Conservation (phyloP, 2,888 invertebrate genomes). For the Monoplex corrugatus region DNA sequence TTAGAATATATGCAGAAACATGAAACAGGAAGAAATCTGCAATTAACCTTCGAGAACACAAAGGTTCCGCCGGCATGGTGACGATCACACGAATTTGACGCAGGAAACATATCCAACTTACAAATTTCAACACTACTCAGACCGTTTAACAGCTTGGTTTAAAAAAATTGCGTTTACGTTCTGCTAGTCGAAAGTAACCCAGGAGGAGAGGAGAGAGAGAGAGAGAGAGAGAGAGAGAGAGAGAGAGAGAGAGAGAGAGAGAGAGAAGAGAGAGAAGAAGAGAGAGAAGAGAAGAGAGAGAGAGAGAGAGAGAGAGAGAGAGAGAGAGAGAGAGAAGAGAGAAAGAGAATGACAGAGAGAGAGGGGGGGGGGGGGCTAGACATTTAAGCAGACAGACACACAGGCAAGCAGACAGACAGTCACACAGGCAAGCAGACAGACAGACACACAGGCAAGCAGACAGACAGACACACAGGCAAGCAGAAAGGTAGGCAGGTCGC, state of each 20-base stretch:
- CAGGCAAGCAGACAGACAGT: not conserved
- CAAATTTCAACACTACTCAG: no score
- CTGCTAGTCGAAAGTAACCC: no score
- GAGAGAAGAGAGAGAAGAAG: not conserved
- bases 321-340: not conserved
- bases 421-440: not conserved
- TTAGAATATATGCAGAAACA: no score
- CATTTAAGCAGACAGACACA: not conserved
- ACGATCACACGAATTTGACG: no score
- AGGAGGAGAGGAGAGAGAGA: no score
- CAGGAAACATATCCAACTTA: no score
- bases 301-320: slow-evolving; percentile 16
- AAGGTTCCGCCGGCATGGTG: no score
- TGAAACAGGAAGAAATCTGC: no score
- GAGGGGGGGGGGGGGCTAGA: not conserved
- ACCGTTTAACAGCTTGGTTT: no score
- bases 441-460: not conserved
- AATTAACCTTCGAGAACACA: no score
- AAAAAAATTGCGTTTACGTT: no score
- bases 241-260: not conserved
- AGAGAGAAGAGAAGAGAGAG: not conserved
- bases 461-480: not conserved
- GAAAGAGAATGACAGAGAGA: not conserved
- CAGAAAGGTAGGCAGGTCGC: not conserved
- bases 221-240: not conserved